phyloP scores from a whole-genome alignment of 2,888 invertebrate genomes.

The Busseola fusca region DNA sequence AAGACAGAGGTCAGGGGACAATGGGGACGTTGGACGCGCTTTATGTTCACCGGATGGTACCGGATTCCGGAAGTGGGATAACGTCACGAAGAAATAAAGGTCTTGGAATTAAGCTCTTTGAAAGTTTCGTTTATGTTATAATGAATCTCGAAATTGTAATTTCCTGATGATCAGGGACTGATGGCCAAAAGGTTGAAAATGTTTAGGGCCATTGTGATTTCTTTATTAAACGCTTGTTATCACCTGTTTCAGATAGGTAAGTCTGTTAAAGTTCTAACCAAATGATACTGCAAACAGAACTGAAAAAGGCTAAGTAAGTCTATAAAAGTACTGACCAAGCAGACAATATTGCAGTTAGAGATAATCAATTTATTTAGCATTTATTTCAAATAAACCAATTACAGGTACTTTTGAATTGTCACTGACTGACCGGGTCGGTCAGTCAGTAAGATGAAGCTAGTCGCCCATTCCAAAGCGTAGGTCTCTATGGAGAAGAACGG shows the following conservation, averaged over 20 bases:
- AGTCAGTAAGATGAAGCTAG: too few species aligned
- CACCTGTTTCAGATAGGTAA: not conserved
- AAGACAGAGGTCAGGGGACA: constrained; percentile 66
- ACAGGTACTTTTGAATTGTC: too few species aligned
- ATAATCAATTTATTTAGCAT: too few species aligned
- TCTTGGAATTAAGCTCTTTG: constrained; percentile 41
- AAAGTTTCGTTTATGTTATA: constrained; percentile 17
- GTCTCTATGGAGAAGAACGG: too few species aligned
- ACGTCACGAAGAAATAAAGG: constrained; percentile 56
- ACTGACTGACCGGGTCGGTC: too few species aligned
- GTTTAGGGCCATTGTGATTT: not conserved
- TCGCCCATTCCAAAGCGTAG: too few species aligned
- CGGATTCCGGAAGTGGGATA: constrained; percentile 71
- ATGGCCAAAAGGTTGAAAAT: not conserved
- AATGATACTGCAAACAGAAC: not conserved
- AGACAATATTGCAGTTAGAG: too few species aligned
- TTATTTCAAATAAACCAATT: too few species aligned
- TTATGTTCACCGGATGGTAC: constrained; percentile 72
- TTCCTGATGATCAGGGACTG: not conserved
- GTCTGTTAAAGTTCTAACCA: not conserved
- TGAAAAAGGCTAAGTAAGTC: not conserved
- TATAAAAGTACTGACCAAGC: not conserved
- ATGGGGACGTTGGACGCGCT: constrained; percentile 71
- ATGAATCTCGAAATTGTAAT: not conserved
- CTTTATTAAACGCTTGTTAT: too few species aligned